A percentile compares a stretch with the other conserved stretches of the same genome.
These are phyloP conservation scores for Epistrophe grossulariae DNA, from an alignment of 2,888 invertebrate genomes.

Conservation along the genomic window DNA sequence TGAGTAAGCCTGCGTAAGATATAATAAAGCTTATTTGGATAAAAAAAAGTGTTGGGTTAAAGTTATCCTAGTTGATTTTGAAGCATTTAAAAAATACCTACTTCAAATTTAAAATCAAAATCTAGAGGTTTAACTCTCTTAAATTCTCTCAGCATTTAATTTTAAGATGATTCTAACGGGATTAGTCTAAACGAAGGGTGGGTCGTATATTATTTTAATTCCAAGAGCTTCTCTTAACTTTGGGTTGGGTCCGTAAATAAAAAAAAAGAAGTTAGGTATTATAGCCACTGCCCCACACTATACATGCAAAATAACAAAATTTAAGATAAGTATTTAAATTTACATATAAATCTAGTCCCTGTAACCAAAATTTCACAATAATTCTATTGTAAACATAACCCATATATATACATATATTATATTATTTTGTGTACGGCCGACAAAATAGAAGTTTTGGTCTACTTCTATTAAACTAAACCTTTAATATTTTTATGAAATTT, in stretches of 20 bases:
- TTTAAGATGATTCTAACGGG: conserved; percentile 39
- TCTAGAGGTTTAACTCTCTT: conserved; percentile 43
- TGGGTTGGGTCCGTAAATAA: conserved; percentile 66
- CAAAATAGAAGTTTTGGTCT: no score
- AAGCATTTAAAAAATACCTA: conserved; percentile 1
- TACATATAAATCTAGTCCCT: not conserved
- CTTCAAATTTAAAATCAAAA: not conserved
- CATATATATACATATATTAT: no score
- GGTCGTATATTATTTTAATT: conserved; percentile 12
- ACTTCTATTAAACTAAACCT: no score
- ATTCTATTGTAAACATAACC: no score
- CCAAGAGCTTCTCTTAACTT: conserved; percentile 45
- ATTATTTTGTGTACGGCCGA: no score
- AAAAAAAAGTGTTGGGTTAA: not conserved
- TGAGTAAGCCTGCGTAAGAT: conserved; percentile 34
- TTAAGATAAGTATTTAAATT: not conserved
- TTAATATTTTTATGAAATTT: no score
- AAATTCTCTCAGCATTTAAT: conserved; percentile 54
- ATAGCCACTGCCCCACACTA: conserved; percentile 60
- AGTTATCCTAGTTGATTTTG: not conserved
- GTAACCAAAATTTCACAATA: no score
- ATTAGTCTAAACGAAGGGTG: conserved; percentile 42
- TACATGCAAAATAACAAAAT: not conserved
- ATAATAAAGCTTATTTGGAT: conserved; percentile 8
- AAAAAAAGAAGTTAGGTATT: conserved; percentile 5